These are phyloP conservation scores for Lucilia cuprina DNA, from an alignment of 1,140 invertebrate genomes.

Conservation along the genomic window DNA sequence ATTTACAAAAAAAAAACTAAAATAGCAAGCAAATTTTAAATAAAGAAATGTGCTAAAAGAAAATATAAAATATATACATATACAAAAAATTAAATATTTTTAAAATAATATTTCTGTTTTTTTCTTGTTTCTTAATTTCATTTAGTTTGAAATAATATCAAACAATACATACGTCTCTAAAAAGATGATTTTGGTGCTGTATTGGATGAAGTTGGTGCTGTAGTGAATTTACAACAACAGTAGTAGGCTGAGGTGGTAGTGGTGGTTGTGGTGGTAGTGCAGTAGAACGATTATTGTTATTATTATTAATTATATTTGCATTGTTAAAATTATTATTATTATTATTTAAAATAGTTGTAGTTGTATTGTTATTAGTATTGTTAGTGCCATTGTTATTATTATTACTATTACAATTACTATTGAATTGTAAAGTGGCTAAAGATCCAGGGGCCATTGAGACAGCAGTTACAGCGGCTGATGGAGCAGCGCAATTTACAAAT, in stretches of 20 bases:
- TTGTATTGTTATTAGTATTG: slow-evolving; percentile 38
- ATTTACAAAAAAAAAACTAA: too few relatives aligned
- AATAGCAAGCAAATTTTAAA: too few relatives aligned
- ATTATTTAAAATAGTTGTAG: slow-evolving; percentile 38
- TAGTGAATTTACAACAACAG: slow-evolving; percentile 55
- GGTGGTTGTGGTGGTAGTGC: slow-evolving; percentile 37
- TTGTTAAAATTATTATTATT: slow-evolving; percentile 22
- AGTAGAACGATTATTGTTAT: slow-evolving; percentile 39
- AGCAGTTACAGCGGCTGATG: slow-evolving; percentile 42
- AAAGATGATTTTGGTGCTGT: slow-evolving; percentile 63
- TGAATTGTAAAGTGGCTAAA: neutral
- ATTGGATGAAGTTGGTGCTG: slow-evolving; percentile 63
- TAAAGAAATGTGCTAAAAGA: too few relatives aligned
- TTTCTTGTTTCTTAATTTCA: too few relatives aligned
- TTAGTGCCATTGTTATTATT: slow-evolving; percentile 36
- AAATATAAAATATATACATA: too few relatives aligned
- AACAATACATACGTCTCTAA: slow-evolving; percentile 62
- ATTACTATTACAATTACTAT: neutral
- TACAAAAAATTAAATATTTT: too few relatives aligned
- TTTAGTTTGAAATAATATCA: neutral
- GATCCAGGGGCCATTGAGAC: neutral
- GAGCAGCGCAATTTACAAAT: slow-evolving; percentile 39
- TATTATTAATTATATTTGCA: slow-evolving; percentile 36
- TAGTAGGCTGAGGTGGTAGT: slow-evolving; percentile 36
- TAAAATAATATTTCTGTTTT: too few relatives aligned